Evolutionary conservation across 1,140 invertebrate genomes (phyloP).

Genomic region (Oryctes rhinoceros): DNA sequence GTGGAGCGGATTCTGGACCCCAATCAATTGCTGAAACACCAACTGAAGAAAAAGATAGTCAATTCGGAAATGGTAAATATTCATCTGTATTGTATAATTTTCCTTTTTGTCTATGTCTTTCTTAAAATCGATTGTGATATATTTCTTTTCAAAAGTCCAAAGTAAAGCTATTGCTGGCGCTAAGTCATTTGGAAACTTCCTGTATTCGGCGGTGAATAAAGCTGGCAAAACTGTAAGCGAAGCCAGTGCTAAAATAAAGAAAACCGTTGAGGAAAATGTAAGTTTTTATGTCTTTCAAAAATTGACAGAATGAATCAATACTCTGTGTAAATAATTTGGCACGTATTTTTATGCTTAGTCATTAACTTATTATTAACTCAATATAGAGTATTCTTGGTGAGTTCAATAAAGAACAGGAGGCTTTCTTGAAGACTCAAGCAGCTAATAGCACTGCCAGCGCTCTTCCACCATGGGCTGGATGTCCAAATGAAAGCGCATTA

Average conservation of each 20-base stretch:
- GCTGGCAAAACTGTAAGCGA: constrained; percentile 80
- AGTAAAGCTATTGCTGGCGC: constrained; percentile 91
- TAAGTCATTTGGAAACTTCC: constrained; percentile 90
- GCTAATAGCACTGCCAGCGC: constrained; percentile 76
- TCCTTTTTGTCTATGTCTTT: background rate
- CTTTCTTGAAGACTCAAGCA: constrained; percentile 89
- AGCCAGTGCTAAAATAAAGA: constrained; percentile 90
- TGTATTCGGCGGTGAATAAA: constrained; percentile 91
- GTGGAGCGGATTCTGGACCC: constrained; percentile 83
- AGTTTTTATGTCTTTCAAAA: constrained; percentile 61
- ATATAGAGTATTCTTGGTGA: constrained; percentile 90
- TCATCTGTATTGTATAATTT: background rate
- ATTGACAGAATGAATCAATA: background rate
- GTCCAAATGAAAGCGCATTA: constrained; percentile 86
- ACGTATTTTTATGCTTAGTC: no score
- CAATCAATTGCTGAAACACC: constrained; percentile 77
- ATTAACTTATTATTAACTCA: background rate
- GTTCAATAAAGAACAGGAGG: constrained; percentile 96
- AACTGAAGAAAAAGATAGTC: constrained; percentile 79
- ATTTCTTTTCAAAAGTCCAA: constrained; percentile 70
- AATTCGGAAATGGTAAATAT: constrained; percentile 77
- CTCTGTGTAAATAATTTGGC: no score
- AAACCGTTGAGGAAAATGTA: constrained; percentile 95
- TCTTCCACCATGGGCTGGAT: constrained; percentile 91
- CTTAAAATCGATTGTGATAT: background rate